Evolutionary conservation across 2,797 vertebrate genomes (phyloP), one percentile per base, ranked within the genome.

Genomic region (Nyctibius grandis): DNA sequence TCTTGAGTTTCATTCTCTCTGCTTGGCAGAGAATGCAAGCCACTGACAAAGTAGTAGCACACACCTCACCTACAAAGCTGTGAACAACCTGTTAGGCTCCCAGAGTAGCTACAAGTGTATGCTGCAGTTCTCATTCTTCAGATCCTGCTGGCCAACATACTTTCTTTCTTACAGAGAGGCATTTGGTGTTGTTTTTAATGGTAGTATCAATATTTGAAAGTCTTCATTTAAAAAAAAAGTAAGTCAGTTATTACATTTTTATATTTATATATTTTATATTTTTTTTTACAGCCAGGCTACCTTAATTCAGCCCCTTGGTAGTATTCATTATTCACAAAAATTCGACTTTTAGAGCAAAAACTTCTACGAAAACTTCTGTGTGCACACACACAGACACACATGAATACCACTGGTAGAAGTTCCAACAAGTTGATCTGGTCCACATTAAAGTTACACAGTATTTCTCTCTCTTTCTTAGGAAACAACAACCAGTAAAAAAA

Each of bases 331-430:
- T 77, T 48, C 17, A 29, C 13, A 64, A 2, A 48, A n/a, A 85
- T 80, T 36, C 44, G 34, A 75, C 54, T 81, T 94, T 12, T 20
- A 36, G 61, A 94, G 38, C 17, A 69, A 75, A 77, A 69, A 12
- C 12, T 57, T 70, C 77, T 56, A 59, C 12, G 31, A 86, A 85
- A 20, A 67, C 12, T 25, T 38, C 69, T n/a, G n/a, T 6, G 10
- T 20, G 19, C 42, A 67, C 28, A 82, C 44, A 61, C 12, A 45
- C 0, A 47, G 11, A n/a, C 29, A n/a, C 8, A 26, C 0, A 3
- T 16, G 17, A 90, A 54, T 47, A 77, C 9, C 42, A 57, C 13
- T 28, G 26, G 33, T 17, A 72, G 26, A 88, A 69, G 26, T 83
- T 76, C 31, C 48, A 89, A 54, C 15, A 47, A 63, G 36, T 6